phyloP scores from a whole-genome alignment of 2,113 vertebrate genomes.

The Burhinus oedicnemus region DNA sequence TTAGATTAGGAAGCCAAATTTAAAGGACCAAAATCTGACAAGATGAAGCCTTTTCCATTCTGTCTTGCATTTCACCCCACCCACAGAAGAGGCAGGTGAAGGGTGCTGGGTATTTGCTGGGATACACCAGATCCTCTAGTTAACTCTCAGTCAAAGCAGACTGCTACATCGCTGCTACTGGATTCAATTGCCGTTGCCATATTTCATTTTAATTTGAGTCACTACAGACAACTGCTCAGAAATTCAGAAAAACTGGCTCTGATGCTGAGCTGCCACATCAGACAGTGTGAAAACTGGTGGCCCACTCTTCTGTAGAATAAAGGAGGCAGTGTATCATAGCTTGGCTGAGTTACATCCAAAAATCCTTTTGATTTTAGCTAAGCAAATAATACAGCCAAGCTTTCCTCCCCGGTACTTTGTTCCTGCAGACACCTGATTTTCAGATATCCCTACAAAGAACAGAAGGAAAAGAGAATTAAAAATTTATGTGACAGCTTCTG shows the following conservation, averaged over 20 bases:
- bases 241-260: not conserved
- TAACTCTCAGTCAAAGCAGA: not conserved
- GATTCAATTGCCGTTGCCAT: not conserved
- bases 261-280: not conserved
- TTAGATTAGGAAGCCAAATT: not conserved
- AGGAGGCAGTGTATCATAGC: not conserved
- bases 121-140: not conserved
- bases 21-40: not conserved
- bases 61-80: not conserved
- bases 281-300: not conserved
- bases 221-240: not conserved
- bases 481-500: not conserved
- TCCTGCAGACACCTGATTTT: not conserved
- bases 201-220: not conserved
- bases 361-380: not conserved
- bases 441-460: not conserved
- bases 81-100: not conserved
- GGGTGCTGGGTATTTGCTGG: not conserved
- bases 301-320: not conserved
- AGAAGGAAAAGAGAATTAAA: not conserved
- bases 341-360: not conserved
- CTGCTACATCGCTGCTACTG: not conserved
- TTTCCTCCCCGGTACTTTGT: not conserved
- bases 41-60: not conserved
- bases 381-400: not conserved